Conservation (phyloP, 2,888 invertebrate species). For the Ctenicera cuprea region DNA sequence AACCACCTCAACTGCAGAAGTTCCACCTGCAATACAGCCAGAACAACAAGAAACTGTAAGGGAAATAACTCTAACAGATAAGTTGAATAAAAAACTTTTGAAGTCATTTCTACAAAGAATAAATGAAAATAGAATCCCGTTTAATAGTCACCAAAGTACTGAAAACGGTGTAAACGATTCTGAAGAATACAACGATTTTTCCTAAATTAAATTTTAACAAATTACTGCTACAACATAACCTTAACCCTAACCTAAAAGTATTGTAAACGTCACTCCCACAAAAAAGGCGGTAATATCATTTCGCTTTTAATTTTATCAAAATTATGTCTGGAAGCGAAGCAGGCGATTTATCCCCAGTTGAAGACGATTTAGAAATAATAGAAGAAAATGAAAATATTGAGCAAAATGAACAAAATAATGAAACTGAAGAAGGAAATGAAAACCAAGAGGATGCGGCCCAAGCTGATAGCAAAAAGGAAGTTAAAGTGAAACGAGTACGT, state of each 20-base stretch:
- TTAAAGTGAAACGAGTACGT: slow-evolving; percentile 72
- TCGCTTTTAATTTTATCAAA: no score
- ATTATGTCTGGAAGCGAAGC: slow-evolving; percentile 31
- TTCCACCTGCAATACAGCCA: background rate
- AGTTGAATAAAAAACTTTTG: slow-evolving; percentile 80
- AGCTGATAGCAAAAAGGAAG: slow-evolving; percentile 69
- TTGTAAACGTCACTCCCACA: background rate
- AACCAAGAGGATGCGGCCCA: slow-evolving; percentile 66
- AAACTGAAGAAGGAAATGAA: slow-evolving; percentile 36
- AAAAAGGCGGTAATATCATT: slow-evolving; percentile 17
- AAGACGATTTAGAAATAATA: slow-evolving; percentile 55
- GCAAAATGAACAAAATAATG: slow-evolving; percentile 43
- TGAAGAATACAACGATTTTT: slow-evolving; percentile 14
- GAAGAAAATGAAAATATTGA: slow-evolving; percentile 55
- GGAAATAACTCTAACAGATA: slow-evolving; percentile 78
- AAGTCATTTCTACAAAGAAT: slow-evolving; percentile 78
- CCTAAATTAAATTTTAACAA: slow-evolving; percentile 2
- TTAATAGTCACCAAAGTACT: slow-evolving; percentile 13
- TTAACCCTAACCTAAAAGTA: background rate
- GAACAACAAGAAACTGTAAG: background rate
- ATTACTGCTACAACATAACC: slow-evolving; percentile 38
- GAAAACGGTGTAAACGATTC: background rate
- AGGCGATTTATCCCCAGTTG: slow-evolving; percentile 51
- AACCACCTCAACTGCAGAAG: background rate
- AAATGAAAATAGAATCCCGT: slow-evolving; percentile 66